A percentile compares a stretch with the other conserved stretches of the same genome.
These are phyloP conservation scores for Molanna angustata DNA, from an alignment of 2,888 invertebrate genomes.

Conservation along the genomic window DNA sequence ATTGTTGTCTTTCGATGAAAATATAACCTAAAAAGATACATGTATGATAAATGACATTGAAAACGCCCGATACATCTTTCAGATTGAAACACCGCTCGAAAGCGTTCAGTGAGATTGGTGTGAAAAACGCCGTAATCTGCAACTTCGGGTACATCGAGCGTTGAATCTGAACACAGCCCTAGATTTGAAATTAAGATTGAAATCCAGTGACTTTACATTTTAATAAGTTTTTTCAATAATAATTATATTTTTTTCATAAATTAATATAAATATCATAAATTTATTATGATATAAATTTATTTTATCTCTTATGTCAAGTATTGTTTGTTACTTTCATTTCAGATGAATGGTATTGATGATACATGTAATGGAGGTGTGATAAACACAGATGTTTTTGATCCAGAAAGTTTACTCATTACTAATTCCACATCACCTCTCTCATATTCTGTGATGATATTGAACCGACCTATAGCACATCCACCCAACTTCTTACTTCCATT, in stretches of 20 bases:
- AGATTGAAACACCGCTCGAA: no score
- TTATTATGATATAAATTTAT: background rate
- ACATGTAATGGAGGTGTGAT: background rate
- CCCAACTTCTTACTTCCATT: slow-evolving; percentile 51
- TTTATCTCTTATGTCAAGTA: background rate
- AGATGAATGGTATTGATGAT: slow-evolving; percentile 1
- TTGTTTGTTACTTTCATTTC: background rate
- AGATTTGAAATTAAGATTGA: background rate
- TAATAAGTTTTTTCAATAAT: background rate
- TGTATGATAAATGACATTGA: no score
- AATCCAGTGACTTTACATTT: background rate
- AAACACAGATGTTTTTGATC: background rate
- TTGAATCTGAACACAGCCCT: no score
- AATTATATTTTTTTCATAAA: no score
- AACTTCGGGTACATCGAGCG: no score
- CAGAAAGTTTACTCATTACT: slow-evolving; percentile 7
- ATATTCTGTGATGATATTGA: slow-evolving; percentile 66
- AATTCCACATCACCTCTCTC: background rate
- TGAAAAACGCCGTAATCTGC: no score
- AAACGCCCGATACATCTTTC: no score
- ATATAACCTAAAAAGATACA: no score
- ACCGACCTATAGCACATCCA: slow-evolving; percentile 58
- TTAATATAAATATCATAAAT: background rate
- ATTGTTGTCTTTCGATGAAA: no score
- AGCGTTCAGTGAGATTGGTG: no score